These are phyloP conservation scores for Dicerorhinus sumatrensis DNA, from an alignment of 2,113 vertebrate genomes.

Conservation along the genomic window DNA sequence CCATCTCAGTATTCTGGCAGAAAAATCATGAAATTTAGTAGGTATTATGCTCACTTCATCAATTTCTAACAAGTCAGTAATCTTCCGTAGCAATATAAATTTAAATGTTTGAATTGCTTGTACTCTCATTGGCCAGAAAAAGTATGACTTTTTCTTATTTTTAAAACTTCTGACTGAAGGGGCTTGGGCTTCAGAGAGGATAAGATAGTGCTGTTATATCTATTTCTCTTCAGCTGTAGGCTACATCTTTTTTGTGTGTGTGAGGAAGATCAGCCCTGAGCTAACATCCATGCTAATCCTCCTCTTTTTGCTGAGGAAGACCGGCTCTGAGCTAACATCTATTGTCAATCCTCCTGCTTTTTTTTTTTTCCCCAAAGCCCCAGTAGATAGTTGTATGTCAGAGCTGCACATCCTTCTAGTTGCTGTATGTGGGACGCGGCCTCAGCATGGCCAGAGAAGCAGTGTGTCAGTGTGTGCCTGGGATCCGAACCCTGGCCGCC, in stretches of 20 bases:
- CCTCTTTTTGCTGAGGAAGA: too few species aligned
- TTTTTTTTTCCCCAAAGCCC: too few species aligned
- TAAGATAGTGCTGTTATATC: not conserved
- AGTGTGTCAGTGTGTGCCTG: too few species aligned
- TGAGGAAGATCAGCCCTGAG: too few species aligned
- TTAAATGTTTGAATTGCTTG: not conserved
- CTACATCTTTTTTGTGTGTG: not conserved
- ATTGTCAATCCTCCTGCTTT: too few species aligned
- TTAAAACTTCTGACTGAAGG: not conserved
- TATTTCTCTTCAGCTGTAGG: not conserved
- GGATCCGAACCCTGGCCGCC: too few species aligned
- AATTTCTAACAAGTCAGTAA: not conserved
- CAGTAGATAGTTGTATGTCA: too few species aligned
- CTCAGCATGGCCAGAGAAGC: too few species aligned
- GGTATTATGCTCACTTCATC: slow-evolving; percentile 65
- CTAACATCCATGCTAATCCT: too few species aligned
- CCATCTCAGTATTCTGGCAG: slow-evolving; percentile 92
- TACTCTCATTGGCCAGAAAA: slow-evolving; percentile 2
- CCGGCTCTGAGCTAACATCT: too few species aligned
- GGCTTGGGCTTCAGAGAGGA: not conserved
- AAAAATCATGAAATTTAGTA: slow-evolving; percentile 91
- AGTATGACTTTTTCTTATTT: not conserved
- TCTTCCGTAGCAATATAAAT: not conserved
- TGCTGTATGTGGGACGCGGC: too few species aligned
- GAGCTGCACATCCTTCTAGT: too few species aligned